Base-by-base conservation (phyloP, 2,797 vertebrate genomes). In the Phaenicophaeus curvirostris region DNA sequence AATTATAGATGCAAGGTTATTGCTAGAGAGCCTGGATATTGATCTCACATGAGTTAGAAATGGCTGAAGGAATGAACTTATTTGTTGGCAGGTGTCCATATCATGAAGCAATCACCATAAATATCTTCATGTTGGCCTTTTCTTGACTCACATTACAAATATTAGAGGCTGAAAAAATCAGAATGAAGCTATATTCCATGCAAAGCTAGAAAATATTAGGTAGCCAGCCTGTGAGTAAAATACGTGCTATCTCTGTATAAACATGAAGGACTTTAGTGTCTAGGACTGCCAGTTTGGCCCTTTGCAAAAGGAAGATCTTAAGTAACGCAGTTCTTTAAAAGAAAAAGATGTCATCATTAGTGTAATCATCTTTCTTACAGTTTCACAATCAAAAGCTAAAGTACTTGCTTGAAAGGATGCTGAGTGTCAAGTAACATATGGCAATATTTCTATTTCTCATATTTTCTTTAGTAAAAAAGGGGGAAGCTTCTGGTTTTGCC, bases 1-100 rank as follows among this genome's bases (percentile, higher is more conserved):
- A 93, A 93, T 95, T 96, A 95, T 95, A 96, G 89, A 96, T 93
- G 87, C 94, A 86, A 95, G 92, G 91, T 95, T 94, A 93, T 87
- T 95, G 85, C 94, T 95, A 57, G 92, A 93, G 87, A 95, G 89
- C 69, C 92, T 94, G 54, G 69, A 35, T 97, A 96, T 95, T 86
- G 94, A 96, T 96, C 94, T 69, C 68, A 69, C 79, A 11, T 81
- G 92, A 92, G 87, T 95, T 89, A 93, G 79, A 90, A 95, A 87
- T 93, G 79, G 89, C 75, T 92, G 79, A 91, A 96, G 85, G 87
- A 96, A 95, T 95, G 20, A 93, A 94, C 79, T 94, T 95, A 93
- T 93, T 92, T 95, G 85, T 87, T 96, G 95, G 94, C 91, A 92
- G 87, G 48, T 96, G 85, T 95, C 93, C 94, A 95, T 95, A 93